A percentile compares a stretch with the other conserved stretches of the same genome.
Evolutionary conservation across 2,113 vertebrate genomes (phyloP).

Genomic region (Plecturocebus donacophilus): DNA sequence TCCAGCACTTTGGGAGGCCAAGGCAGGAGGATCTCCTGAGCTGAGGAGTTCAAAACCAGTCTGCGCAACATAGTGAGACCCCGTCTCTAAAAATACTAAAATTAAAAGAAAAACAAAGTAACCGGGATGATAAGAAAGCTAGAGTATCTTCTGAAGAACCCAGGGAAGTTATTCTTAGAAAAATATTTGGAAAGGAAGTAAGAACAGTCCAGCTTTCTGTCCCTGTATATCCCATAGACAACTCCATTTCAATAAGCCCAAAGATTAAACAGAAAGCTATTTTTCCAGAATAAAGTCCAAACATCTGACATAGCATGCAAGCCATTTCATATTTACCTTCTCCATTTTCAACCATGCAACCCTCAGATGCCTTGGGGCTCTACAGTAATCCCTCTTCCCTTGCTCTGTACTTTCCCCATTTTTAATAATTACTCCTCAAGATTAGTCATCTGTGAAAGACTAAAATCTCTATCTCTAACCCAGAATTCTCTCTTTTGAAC

Average conservation of each 20-base stretch:
- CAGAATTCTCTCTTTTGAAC: background rate
- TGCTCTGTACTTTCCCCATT: background rate
- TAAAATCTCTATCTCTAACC: background rate
- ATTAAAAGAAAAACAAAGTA: background rate
- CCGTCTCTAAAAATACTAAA: no score
- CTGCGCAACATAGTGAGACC: no score
- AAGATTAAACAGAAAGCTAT: background rate
- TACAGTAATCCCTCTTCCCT: background rate
- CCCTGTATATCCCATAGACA: background rate
- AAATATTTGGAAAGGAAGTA: background rate
- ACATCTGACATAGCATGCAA: background rate
- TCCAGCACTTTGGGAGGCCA: no score
- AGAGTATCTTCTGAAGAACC: background rate
- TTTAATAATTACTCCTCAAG: background rate
- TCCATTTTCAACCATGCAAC: background rate
- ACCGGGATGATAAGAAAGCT: background rate
- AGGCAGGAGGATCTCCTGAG: no score
- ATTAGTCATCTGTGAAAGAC: background rate
- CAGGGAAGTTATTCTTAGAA: background rate
- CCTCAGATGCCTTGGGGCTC: background rate
- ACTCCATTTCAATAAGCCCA: background rate
- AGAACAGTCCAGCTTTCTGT: background rate
- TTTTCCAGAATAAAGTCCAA: conserved; percentile 34
- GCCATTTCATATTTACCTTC: background rate
- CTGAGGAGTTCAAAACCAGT: no score